A percentile compares a stretch with the other conserved stretches of the same genome.
phyloP scores from a whole-genome alignment of 2,888 invertebrate species.

The Drosophila paramelanica region DNA sequence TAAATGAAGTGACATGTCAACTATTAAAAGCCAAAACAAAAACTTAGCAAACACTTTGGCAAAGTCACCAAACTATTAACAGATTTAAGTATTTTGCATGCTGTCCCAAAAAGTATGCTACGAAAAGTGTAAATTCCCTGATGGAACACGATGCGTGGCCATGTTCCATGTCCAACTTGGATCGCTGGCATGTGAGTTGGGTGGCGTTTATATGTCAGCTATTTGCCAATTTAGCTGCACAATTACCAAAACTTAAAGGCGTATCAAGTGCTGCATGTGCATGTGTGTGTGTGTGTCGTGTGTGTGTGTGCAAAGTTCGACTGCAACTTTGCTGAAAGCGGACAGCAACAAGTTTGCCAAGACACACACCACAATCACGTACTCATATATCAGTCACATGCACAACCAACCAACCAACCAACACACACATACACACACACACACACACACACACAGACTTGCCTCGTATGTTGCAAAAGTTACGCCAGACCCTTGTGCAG shows the following conservation, averaged over 20 bases:
- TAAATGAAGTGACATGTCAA: neutral
- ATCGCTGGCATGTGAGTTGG: slow-evolving; percentile 29
- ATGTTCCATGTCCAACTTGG: slow-evolving; percentile 30
- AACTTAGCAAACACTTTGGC: neutral
- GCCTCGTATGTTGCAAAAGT: slow-evolving; percentile 50
- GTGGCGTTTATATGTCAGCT: slow-evolving; percentile 55
- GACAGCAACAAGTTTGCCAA: slow-evolving; percentile 67
- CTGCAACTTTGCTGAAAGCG: slow-evolving; percentile 58
- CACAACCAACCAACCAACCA: slow-evolving; percentile 15
- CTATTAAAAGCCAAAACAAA: neutral
- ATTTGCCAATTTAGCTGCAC: slow-evolving; percentile 59
- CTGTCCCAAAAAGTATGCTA: slow-evolving; percentile 46
- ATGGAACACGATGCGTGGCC: slow-evolving; percentile 7
- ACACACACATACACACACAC: slow-evolving; percentile 12
- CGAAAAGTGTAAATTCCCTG: slow-evolving; percentile 39
- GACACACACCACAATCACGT: slow-evolving; percentile 63
- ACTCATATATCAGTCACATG: slow-evolving; percentile 58
- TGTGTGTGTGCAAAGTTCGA: slow-evolving; percentile 37
- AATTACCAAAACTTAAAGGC: slow-evolving; percentile 54
- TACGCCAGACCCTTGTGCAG: slow-evolving; percentile 65
- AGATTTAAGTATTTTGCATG: slow-evolving; percentile 30
- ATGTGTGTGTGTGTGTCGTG: slow-evolving; percentile 6
- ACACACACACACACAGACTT: slow-evolving; percentile 5
- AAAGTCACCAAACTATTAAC: slow-evolving; percentile 12
- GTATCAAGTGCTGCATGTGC: neutral